These are phyloP conservation scores for Pristionchus maxplancki DNA, from an alignment of 2,888 invertebrate genomes.

Conservation along the genomic window DNA sequence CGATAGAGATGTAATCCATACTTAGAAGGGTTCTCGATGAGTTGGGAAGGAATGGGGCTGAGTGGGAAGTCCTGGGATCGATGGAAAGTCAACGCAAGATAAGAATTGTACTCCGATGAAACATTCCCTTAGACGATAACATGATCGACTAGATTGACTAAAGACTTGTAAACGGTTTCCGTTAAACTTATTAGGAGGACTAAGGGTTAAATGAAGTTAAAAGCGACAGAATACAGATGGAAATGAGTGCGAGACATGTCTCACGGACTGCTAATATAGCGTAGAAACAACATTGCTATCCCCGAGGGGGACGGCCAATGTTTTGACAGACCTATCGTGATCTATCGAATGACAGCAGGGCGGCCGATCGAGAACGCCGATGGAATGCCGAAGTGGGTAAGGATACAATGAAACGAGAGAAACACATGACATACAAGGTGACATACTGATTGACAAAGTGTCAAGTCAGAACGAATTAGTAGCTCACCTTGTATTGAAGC, in stretches of 20 bases:
- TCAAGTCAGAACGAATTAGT: background rate
- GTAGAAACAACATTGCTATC: background rate
- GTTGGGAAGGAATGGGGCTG: background rate
- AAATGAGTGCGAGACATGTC: background rate
- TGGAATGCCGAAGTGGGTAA: background rate
- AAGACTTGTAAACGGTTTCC: background rate
- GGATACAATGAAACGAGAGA: background rate
- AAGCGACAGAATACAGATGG: background rate
- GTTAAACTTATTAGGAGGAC: background rate
- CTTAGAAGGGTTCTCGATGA: background rate
- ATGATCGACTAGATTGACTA: background rate
- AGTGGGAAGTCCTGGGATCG: constrained; percentile 28
- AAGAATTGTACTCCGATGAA: background rate
- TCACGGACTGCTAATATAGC: background rate
- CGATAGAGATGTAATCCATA: background rate
- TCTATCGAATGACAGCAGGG: background rate
- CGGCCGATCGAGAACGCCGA: background rate
- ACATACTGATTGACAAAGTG: background rate
- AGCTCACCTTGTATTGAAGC: background rate
- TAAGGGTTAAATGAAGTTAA: background rate
- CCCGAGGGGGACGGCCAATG: background rate
- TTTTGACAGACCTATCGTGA: background rate
- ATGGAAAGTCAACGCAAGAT: background rate
- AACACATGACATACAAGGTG: background rate
- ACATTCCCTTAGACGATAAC: background rate